phyloP scores from a whole-genome alignment of 2,113 vertebrate genomes.

The Porphyrio hochstetteri region DNA sequence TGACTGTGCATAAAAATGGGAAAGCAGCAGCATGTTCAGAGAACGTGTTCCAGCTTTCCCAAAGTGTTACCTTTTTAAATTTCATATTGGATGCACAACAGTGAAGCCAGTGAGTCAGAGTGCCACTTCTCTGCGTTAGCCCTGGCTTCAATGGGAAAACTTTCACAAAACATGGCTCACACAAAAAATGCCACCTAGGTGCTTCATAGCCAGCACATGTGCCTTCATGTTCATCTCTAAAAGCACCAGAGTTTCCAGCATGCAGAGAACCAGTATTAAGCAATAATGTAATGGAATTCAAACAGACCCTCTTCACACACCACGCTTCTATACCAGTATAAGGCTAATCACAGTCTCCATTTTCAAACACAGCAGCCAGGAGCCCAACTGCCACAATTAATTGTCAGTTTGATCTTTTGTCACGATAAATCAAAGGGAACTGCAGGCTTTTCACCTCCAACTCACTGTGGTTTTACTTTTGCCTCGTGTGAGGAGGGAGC shows the following conservation, averaged over 20 bases:
- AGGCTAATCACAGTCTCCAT: neutral
- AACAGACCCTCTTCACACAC: accelerated
- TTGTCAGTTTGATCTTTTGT: neutral
- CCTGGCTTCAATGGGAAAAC: neutral
- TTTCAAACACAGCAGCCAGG: neutral
- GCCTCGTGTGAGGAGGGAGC: neutral
- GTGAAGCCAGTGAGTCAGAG: neutral
- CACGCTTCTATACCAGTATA: accelerated
- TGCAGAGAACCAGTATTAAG: neutral
- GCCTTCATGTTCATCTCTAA: neutral
- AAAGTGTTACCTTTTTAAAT: neutral
- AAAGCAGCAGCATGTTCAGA: neutral
- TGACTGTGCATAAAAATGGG: neutral
- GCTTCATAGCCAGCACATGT: neutral
- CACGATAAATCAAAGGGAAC: neutral
- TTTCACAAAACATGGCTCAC: neutral
- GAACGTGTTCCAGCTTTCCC: neutral
- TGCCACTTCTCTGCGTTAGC: neutral
- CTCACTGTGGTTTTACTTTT: neutral
- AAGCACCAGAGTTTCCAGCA: neutral
- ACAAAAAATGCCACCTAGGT: neutral
- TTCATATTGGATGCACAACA: neutral
- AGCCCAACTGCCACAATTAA: neutral
- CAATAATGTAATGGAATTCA: neutral
- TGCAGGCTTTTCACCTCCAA: neutral